Base-by-base conservation (phyloP, 2,113 vertebrate species). In the Dicaeum eximium region DNA sequence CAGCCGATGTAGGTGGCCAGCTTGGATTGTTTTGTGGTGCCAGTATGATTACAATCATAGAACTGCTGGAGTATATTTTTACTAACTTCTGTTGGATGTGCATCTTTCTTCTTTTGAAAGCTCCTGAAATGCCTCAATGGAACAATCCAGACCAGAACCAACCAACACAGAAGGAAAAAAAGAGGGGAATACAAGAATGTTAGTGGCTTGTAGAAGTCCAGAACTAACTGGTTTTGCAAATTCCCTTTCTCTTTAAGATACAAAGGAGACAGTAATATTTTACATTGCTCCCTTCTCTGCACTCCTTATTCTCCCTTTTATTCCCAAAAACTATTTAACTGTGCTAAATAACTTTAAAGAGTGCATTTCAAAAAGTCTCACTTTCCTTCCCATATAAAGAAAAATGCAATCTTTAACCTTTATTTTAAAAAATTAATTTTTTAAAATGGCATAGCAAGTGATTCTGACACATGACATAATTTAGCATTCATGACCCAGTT, bases 21-120 rank as follows among this genome's bases (percentile, higher is more conserved):
- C 96, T 98, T 53, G 98, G 98, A 48, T 85, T 98, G 47, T 98
- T 98, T 94, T 98, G 98, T 96, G 98, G 98, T 74, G 98, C 98
- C 93, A 98, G 98, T 79, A 71, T 98, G 96, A 98, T 98, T 91
- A 98, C 98, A 82, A 71, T 98, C 53, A 97, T 98, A 97, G 98
- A 98, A 88, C 88, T 98, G 50, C 74, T 98, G 1, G 98, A 98
- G 66, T 98, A 98, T 35, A 22, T 98, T 85, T 88, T 98, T 65
- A 98, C 97, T 60, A 98, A 97, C 83, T 97, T 97, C 85, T 98
- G 96, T 67, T 98, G 98, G 98, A 89, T 98, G 70, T 98, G 98
- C 80, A 92, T 98, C 93, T 97, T 98, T 79, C 86, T 98, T 83
- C 93, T 98, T 24, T 25, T 98, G 88, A 98, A 98, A 97, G 96